A percentile compares a stretch with the other conserved stretches of the same genome.
Conservation (phyloP, 1,140 invertebrate genomes). For the Wiebesia pumilae region DNA sequence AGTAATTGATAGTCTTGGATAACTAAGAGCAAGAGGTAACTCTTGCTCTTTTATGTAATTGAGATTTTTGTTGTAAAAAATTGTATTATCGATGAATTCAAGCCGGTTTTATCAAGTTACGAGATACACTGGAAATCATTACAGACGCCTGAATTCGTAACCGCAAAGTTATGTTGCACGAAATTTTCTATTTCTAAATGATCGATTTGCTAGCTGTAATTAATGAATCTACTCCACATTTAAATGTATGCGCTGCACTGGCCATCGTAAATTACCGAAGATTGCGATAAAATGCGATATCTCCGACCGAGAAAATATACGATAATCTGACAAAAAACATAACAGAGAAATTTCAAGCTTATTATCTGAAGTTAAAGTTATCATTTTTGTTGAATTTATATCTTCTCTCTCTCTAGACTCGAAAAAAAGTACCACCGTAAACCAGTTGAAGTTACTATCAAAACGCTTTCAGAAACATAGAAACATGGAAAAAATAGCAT, state of each 20-base stretch:
- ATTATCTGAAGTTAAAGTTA: conserved; percentile 1
- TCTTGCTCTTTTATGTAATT: too few relatives aligned
- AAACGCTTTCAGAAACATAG: neutral
- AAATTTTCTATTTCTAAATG: neutral
- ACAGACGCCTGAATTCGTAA: neutral
- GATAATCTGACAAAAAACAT: conserved; percentile 1
- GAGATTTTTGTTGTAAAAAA: too few relatives aligned
- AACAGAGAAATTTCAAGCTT: conserved; percentile 15
- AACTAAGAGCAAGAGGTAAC: too few relatives aligned
- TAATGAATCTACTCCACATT: conserved; percentile 7
- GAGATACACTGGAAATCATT: too few relatives aligned
- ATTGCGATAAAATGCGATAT: conserved; percentile 1
- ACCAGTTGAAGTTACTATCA: neutral
- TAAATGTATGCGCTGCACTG: neutral
- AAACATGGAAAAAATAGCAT: neutral
- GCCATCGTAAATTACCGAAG: neutral
- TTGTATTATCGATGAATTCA: too few relatives aligned
- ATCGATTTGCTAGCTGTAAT: neutral
- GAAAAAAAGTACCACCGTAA: neutral
- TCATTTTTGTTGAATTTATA: conserved; percentile 2
- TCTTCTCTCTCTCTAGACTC: neutral
- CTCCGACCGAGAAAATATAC: neutral
- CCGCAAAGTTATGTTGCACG: neutral
- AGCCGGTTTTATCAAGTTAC: too few relatives aligned
- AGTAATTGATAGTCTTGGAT: too few relatives aligned